Evolutionary conservation across 2,113 vertebrate genomes (phyloP), one percentile per base, ranked within the genome.

Genomic region (Bos javanicus): DNA sequence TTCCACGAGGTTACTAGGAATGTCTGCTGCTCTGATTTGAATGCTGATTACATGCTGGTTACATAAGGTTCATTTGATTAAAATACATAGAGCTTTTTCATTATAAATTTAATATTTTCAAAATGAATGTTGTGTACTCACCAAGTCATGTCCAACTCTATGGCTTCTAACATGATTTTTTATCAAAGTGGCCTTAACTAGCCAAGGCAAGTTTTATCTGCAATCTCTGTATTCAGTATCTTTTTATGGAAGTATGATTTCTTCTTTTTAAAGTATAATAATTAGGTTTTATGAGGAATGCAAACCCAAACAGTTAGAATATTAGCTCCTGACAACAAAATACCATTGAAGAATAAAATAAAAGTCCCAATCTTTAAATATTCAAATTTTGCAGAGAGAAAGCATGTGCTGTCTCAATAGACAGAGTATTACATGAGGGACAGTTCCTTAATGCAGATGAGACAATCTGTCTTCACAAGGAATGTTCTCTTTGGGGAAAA

Each of bases 401-500:
- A 95, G 14, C 46, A 7, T 82, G 62, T 50, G 50, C 54, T 94
- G 46, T 97, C 97, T 97, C 95, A 91, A 39, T 12, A 97, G 80
- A 89, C 87, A 74, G 87, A 81, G 36, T 33, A 82, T 90, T 96
- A 91, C 93, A 95, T 56, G 87, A 96, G 87, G 96, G 86, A 97
- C 76, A 97, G 80, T 94, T 97, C 91, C 91, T 97, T 76, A 93
- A 88, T 96, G 93, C 93, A 95, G 92, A 97, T 97, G 96, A 96
- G 80, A 97, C 78, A 98, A 97, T 91, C 97, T 92, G 92, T 98
- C 96, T 98, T 92, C 93, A 59, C 91, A 98, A 97, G 36, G 43
- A 97, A 97, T 97, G 89, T 82, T 95, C n/a, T 97, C 96, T 97
- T 97, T 92, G 57, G 97, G 90, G 87, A 50, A 97, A 98, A 85